Conservation (phyloP, 2,797 vertebrate genomes). For the Cossypha heuglini region DNA sequence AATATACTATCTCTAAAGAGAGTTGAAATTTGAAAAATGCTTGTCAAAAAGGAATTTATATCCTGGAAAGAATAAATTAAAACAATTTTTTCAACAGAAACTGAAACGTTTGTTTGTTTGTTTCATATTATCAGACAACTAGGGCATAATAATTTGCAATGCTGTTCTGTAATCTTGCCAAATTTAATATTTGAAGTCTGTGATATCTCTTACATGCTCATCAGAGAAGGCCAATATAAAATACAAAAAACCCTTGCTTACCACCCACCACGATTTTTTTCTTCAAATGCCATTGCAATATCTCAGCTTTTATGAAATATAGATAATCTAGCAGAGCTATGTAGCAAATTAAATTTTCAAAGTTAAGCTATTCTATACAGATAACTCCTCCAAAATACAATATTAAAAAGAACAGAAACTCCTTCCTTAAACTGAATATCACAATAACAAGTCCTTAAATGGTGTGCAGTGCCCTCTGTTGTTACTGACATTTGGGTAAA, state of each 20-base stretch:
- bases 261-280: neutral
- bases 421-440: neutral
- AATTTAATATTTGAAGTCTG: neutral
- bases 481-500: neutral
- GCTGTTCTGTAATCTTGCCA: neutral
- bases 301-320: neutral
- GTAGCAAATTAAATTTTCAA: neutral
- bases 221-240: neutral
- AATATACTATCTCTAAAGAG: neutral
- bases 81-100: neutral
- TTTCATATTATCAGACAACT: neutral
- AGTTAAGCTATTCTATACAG: neutral
- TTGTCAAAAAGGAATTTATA: neutral
- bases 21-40: neutral
- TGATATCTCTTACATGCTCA: neutral
- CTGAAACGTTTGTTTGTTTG: neutral
- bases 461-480: neutral
- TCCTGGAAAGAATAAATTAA: neutral
- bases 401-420: neutral
- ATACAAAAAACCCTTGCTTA: neutral
- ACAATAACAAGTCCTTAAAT: neutral
- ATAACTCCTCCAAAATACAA: neutral
- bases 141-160: neutral
- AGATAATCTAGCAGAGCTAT: neutral
- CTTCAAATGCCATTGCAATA: neutral